These are phyloP conservation scores for Yasuhikotakia modesta DNA, from an alignment of 2,797 vertebrate genomes.

Conservation along the genomic window DNA sequence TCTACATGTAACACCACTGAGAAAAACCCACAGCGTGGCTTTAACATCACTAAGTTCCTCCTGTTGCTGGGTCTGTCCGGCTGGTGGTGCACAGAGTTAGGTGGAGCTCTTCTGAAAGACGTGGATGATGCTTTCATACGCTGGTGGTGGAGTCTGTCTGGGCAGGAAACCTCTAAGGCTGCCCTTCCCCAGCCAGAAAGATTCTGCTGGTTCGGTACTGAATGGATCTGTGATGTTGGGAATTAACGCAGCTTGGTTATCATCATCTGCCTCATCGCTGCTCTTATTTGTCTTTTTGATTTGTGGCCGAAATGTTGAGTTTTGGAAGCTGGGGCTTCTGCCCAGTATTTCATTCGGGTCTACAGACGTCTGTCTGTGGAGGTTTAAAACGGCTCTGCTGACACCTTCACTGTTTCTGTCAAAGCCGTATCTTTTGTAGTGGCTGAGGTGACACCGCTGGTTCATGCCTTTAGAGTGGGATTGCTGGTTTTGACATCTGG, in stretches of 20 bases:
- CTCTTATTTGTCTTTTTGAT: constrained; percentile 77
- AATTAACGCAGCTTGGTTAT: constrained; percentile 78
- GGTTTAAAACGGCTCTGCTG: constrained; percentile 83
- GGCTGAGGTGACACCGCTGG: constrained; percentile 76
- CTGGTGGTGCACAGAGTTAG: constrained; percentile 53
- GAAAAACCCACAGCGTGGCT: not conserved
- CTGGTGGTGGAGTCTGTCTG: constrained; percentile 85
- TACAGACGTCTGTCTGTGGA: constrained; percentile 88
- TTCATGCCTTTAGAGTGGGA: constrained; percentile 65
- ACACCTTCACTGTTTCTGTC: constrained; percentile 76
- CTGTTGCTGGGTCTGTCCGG: no score
- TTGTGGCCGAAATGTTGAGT: constrained; percentile 89
- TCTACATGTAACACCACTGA: not conserved
- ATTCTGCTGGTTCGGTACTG: constrained; percentile 69
- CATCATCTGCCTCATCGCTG: constrained; percentile 70
- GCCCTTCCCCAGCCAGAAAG: constrained; percentile 87
- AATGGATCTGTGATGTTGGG: constrained; percentile 72
- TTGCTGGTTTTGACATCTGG: constrained; percentile 77
- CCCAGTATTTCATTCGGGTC: constrained; percentile 90
- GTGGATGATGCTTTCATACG: constrained; percentile 92
- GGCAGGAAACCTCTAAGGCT: constrained; percentile 84
- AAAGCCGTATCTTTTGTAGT: constrained; percentile 87
- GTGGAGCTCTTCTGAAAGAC: constrained; percentile 80
- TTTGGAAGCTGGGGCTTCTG: constrained; percentile 84
- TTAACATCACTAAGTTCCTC: no score